Evolutionary conservation across 2,797 vertebrate species (phyloP).

Genomic region (Synanceia verrucosa): DNA sequence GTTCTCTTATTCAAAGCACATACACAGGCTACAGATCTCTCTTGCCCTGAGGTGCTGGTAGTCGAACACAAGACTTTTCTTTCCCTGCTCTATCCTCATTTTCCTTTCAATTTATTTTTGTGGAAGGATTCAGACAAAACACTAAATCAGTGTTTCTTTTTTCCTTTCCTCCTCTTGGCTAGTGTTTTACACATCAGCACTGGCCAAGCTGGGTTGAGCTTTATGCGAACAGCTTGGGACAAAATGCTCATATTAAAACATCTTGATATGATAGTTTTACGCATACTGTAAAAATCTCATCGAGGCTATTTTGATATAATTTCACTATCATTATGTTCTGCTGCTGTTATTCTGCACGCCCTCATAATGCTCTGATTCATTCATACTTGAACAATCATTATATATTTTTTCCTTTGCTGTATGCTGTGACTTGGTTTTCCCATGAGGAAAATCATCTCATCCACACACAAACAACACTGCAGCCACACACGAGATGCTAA

Average conservation of each 20-base stretch:
- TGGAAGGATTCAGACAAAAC: conserved; percentile 42
- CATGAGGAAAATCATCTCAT: conserved; percentile 24
- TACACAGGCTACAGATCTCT: conserved; percentile 38
- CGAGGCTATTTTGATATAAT: conserved; percentile 8
- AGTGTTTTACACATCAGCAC: conserved; percentile 31
- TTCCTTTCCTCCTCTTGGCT: conserved; percentile 15
- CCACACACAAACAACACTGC: not conserved
- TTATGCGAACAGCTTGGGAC: conserved; percentile 13
- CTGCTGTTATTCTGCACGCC: not conserved
- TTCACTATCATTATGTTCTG: conserved; percentile 1
- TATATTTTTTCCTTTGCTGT: conserved; percentile 8
- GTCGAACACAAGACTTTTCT: conserved; percentile 1
- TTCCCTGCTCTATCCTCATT: conserved; percentile 23
- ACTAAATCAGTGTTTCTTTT: conserved; percentile 32
- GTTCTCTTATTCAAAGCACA: conserved; percentile 54
- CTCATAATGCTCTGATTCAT: conserved; percentile 19
- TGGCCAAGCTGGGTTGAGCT: conserved; percentile 24
- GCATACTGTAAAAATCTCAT: not conserved
- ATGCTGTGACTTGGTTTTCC: conserved; percentile 20
- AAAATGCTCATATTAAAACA: conserved; percentile 15
- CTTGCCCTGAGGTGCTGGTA: conserved; percentile 35
- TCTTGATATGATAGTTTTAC: conserved; percentile 2
- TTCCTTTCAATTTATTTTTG: conserved; percentile 43
- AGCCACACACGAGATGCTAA: too few species aligned
- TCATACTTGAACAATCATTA: conserved; percentile 34